Conservation (phyloP, 2,797 vertebrate genomes). For the Diplodus sargus region DNA sequence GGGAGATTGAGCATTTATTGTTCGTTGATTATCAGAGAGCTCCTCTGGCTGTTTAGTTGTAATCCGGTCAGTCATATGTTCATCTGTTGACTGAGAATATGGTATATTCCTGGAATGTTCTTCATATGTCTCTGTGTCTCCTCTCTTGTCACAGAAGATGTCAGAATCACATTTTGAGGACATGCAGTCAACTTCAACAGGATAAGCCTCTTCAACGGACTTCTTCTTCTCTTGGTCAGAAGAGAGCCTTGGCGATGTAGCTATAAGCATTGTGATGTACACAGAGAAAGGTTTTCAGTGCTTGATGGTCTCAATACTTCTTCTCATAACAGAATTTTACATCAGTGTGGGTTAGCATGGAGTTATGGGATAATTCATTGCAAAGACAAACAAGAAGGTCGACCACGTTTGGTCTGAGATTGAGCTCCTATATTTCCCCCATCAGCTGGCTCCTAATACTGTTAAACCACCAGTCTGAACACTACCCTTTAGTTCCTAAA, state of each 20-base stretch:
- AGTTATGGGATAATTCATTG: conserved; percentile 85
- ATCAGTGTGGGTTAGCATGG: conserved; percentile 84
- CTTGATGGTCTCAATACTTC: conserved; percentile 82
- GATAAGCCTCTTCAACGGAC: conserved; percentile 76
- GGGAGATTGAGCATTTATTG: conserved; percentile 31
- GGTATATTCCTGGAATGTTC: conserved; percentile 62
- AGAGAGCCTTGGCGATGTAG: conserved; percentile 78
- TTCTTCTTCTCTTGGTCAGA: conserved; percentile 76
- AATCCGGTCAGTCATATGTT: conserved; percentile 43
- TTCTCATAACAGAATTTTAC: conserved; percentile 80
- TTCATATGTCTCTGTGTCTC: conserved; percentile 74
- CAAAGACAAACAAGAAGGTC: conserved; percentile 87
- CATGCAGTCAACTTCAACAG: conserved; percentile 78
- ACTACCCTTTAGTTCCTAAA: conserved; percentile 50
- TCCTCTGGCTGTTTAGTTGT: conserved; percentile 39
- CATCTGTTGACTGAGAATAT: conserved; percentile 57
- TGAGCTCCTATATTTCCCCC: conserved; percentile 62
- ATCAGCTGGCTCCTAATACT: conserved; percentile 54
- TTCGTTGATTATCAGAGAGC: conserved; percentile 41
- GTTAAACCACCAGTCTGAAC: conserved; percentile 49
- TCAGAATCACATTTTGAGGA: conserved; percentile 77
- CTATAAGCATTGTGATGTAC: conserved; percentile 87
- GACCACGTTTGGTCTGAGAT: conserved; percentile 86
- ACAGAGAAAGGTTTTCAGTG: conserved; percentile 88
- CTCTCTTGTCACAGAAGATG: conserved; percentile 78